Conservation (phyloP, 2,888 invertebrate species). For the Synanthedon formicaeformis region DNA sequence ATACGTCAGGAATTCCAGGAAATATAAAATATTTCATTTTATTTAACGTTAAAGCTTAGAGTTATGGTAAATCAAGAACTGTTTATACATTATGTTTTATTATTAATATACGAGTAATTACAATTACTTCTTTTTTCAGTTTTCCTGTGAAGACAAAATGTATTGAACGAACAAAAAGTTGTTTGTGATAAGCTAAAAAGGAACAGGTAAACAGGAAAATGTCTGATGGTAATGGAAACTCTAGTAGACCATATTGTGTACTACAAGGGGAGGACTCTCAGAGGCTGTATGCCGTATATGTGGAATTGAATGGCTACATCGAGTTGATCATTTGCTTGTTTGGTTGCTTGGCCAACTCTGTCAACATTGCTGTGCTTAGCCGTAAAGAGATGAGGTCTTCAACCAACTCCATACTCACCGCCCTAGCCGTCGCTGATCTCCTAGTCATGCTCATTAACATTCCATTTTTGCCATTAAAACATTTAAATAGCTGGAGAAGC, state of each 20-base stretch:
- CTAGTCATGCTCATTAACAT: constrained; percentile 95
- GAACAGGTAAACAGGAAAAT: constrained; percentile 1
- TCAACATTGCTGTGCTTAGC: constrained; percentile 91
- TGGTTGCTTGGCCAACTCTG: constrained; percentile 88
- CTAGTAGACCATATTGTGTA: constrained; percentile 58
- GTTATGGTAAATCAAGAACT: too few relatives aligned
- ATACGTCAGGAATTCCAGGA: too few relatives aligned
- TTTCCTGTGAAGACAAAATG: too few relatives aligned
- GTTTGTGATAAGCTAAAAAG: neutral
- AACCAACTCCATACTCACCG: constrained; percentile 93
- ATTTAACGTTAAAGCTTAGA: too few relatives aligned
- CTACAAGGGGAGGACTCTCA: constrained; percentile 71
- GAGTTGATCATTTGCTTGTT: constrained; percentile 88
- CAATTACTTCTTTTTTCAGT: too few relatives aligned
- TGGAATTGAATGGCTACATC: constrained; percentile 84
- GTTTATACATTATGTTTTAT: too few relatives aligned
- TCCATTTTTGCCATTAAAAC: constrained; percentile 80
- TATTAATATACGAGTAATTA: too few relatives aligned
- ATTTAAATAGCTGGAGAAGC: too few relatives aligned
- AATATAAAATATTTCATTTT: too few relatives aligned
- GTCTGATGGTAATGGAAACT: constrained; percentile 10
- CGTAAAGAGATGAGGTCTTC: constrained; percentile 92
- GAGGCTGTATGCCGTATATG: constrained; percentile 75
- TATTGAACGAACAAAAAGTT: too few relatives aligned
- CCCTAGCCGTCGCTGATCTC: constrained; percentile 90